These are phyloP conservation scores for Melipona beecheii DNA, from an alignment of 2,888 invertebrate genomes.

Conservation along the genomic window DNA sequence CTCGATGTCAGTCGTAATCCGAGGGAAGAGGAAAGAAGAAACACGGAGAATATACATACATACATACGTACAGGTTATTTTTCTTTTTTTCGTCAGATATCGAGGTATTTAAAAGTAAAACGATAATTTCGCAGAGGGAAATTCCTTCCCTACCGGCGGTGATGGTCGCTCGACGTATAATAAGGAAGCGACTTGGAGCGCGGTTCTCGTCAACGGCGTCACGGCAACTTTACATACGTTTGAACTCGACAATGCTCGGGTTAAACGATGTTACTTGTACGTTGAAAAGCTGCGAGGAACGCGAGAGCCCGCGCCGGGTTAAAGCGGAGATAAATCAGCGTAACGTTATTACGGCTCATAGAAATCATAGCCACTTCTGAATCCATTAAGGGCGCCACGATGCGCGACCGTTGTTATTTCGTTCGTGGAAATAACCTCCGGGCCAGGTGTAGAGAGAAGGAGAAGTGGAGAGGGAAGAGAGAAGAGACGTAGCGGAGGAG, in stretches of 20 bases:
- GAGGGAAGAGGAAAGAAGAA: neutral
- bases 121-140: conserved; percentile 18
- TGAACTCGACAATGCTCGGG: conserved; percentile 79
- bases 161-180: conserved; percentile 63
- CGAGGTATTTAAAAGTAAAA: conserved; percentile 21
- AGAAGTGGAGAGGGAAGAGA: neutral
- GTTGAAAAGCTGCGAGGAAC: conserved; percentile 63
- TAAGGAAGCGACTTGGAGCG: conserved; percentile 73
- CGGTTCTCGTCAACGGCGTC: conserved; percentile 71
- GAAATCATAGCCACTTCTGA: conserved; percentile 78
- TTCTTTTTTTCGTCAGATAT: no score
- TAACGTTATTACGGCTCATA: conserved; percentile 78
- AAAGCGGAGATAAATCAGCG: conserved; percentile 80
- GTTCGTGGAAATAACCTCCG: conserved; percentile 48
- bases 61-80: no score
- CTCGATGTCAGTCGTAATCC: neutral
- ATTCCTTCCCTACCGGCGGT: conserved; percentile 31
- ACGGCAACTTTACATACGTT: conserved; percentile 80
- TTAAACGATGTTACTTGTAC: conserved; percentile 80
- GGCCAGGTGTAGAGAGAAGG: conserved; percentile 54
- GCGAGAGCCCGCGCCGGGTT: conserved; percentile 68
- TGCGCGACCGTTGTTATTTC: conserved; percentile 56
- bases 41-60: neutral
- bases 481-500: no score
- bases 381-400: conserved; percentile 72